A percentile compares a stretch with the other conserved stretches of the same genome.
These are phyloP conservation scores for Tetramorium alpestre DNA, from an alignment of 1,140 invertebrate species.

Conservation along the genomic window DNA sequence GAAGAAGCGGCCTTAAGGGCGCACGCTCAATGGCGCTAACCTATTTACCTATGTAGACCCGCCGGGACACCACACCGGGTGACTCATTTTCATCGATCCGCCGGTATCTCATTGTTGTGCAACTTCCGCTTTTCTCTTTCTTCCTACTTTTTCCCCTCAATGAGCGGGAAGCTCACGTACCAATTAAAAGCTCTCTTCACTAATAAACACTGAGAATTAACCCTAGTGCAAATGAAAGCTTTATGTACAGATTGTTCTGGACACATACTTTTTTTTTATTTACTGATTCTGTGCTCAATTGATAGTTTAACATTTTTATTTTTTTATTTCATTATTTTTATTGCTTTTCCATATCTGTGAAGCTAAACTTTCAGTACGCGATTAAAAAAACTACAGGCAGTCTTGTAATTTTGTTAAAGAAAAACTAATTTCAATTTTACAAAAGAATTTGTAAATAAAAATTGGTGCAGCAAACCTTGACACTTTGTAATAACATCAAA, in stretches of 20 bases:
- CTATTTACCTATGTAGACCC: slow-evolving; percentile 72
- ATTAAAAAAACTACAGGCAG: not conserved
- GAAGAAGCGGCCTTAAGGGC: slow-evolving; percentile 78
- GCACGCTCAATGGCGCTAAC: slow-evolving; percentile 76
- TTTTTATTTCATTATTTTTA: not conserved
- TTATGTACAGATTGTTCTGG: not conserved
- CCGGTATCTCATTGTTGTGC: slow-evolving; percentile 10
- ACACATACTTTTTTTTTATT: not conserved
- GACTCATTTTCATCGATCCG: slow-evolving; percentile 63
- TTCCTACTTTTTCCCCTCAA: not conserved
- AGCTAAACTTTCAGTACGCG: not conserved
- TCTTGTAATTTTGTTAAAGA: not conserved
- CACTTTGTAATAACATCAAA: slow-evolving; percentile 18
- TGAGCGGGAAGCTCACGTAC: not conserved
- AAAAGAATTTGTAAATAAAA: slow-evolving; percentile 3
- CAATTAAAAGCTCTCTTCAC: not conserved
- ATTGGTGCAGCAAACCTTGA: not conserved
- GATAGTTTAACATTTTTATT: not conserved
- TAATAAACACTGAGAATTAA: slow-evolving; percentile 8
- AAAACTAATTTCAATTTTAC: not conserved
- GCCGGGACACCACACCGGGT: slow-evolving; percentile 52
- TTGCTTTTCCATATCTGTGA: not conserved
- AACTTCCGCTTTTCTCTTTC: slow-evolving; percentile 24
- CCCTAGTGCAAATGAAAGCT: not conserved
- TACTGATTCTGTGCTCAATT: not conserved